Percentiles rank a stretch among this genome's conserved stretches.
Evolutionary conservation across 2,113 vertebrate species (phyloP).

Genomic region (Anoplopoma fimbria): DNA sequence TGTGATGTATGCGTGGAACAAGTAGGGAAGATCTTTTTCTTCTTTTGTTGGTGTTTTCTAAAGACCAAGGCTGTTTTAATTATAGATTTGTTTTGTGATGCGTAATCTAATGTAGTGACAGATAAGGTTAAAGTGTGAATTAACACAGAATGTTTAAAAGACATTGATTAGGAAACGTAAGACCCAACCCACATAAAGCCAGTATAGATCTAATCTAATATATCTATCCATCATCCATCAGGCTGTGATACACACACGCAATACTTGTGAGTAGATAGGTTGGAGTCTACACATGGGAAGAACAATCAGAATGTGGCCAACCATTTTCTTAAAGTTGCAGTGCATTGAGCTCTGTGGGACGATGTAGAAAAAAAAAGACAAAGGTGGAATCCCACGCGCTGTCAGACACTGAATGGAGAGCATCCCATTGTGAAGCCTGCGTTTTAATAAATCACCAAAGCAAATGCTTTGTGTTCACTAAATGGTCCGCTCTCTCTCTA

Average conservation of each 20-base stretch:
- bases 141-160: neutral
- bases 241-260: neutral
- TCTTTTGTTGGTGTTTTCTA: neutral
- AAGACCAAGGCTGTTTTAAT: too few species aligned
- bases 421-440: conserved; percentile 40
- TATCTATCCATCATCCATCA: neutral
- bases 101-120: too few species aligned
- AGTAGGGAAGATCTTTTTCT: too few species aligned
- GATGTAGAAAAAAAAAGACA: neutral
- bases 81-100: too few species aligned
- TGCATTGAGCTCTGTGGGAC: neutral
- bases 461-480: conserved; percentile 78
- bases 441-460: conserved; percentile 74
- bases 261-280: neutral
- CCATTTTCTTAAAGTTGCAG: neutral
- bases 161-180: neutral
- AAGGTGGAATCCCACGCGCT: conserved; percentile 40
- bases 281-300: neutral
- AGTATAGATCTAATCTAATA: neutral
- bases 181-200: neutral
- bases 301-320: neutral
- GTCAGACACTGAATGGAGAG: conserved; percentile 25
- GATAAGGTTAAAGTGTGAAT: neutral
- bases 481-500: conserved; percentile 70
- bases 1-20: neutral